Conservation (phyloP, 2,888 invertebrate genomes). For the Drosophila limbata region DNA sequence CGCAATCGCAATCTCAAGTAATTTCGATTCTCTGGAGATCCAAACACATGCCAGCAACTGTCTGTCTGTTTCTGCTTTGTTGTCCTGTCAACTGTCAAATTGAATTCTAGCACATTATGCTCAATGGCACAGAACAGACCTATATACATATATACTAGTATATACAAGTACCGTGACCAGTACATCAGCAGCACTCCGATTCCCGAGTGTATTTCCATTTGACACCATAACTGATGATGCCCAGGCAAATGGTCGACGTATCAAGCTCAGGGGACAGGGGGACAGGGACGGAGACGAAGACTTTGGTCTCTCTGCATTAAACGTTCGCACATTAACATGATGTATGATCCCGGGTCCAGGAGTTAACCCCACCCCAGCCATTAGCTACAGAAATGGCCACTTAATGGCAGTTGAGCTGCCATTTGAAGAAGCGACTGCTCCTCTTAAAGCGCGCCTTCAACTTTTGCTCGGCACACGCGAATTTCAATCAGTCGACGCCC, state of each 20-base stretch:
- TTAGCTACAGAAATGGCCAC: constrained; percentile 60
- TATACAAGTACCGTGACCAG: neutral
- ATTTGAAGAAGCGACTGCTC: constrained; percentile 9
- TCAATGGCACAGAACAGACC: constrained; percentile 39
- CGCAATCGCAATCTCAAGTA: constrained; percentile 21
- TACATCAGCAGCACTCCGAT: constrained; percentile 13
- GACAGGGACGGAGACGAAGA: neutral
- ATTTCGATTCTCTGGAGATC: constrained; percentile 29
- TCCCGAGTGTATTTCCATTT: constrained; percentile 63
- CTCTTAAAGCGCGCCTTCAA: constrained; percentile 37
- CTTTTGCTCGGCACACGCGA: constrained; percentile 16
- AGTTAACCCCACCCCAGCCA: constrained; percentile 36
- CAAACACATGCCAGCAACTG: constrained; percentile 15
- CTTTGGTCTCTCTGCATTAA: constrained; percentile 40
- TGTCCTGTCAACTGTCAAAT: constrained; percentile 67
- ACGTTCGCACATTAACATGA: constrained; percentile 59
- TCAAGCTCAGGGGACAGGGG: neutral
- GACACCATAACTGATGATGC: constrained; percentile 62
- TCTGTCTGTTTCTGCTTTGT: constrained; percentile 19
- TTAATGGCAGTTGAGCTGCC: constrained; percentile 44
- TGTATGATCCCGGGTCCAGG: constrained; percentile 37
- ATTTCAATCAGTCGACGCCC: constrained; percentile 37
- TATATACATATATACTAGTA: constrained; percentile 14
- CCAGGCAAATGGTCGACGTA: constrained; percentile 8
- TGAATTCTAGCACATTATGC: constrained; percentile 46